These are phyloP conservation scores for Noctua janthe DNA, from an alignment of 2,888 invertebrate species.

Conservation along the genomic window DNA sequence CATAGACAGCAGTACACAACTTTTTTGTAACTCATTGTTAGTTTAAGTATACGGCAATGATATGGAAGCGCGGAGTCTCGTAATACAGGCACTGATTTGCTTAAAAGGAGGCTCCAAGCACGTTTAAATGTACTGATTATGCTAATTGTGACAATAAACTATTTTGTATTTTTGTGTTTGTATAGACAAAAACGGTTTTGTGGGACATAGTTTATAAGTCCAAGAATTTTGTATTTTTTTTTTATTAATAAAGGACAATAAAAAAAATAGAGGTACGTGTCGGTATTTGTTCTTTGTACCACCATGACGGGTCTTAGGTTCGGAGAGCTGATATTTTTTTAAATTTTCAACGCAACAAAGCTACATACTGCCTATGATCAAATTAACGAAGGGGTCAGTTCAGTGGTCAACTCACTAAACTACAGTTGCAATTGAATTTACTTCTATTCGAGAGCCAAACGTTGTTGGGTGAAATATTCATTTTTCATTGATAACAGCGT, in stretches of 20 bases:
- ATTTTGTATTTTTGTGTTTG: no score
- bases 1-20: no score
- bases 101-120: no score
- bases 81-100: no score
- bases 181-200: not conserved
- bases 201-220: not conserved
- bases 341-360: not conserved
- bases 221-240: no score
- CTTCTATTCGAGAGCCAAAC: not conserved
- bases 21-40: no score
- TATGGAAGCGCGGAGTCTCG: no score
- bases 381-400: not conserved
- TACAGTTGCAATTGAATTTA: not conserved
- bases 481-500: slow-evolving; percentile 7
- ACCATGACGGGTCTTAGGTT: not conserved
- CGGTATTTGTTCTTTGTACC: not conserved
- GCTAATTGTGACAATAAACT: no score
- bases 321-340: no score
- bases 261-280: not conserved
- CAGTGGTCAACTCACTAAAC: not conserved
- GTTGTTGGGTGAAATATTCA: slow-evolving; percentile 19
- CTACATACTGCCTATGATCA: not conserved
- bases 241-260: no score
- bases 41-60: no score
- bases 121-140: no score